Evolutionary conservation across 2,797 vertebrate genomes (phyloP).

Genomic region (Urocyon cinereoargenteus): DNA sequence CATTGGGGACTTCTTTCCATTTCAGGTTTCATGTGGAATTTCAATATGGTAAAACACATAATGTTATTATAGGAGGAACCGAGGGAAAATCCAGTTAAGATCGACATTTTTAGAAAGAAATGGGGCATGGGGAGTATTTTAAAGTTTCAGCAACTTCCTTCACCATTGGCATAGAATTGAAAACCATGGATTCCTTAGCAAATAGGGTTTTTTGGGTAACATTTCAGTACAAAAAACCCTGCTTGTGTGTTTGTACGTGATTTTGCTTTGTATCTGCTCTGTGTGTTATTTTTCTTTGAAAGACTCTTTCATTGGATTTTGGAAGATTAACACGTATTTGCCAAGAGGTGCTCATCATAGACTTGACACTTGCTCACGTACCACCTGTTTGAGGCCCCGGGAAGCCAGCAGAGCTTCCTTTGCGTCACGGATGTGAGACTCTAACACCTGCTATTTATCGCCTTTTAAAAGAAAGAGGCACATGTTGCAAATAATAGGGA

Average conservation of each 20-base stretch:
- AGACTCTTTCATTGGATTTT: neutral
- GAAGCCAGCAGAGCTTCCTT: neutral
- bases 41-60: too few species aligned
- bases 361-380: fast-evolving
- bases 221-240: neutral
- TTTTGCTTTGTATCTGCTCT: too few species aligned
- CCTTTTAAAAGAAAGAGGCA: neutral
- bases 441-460: neutral
- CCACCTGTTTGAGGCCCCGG: fast-evolving
- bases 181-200: neutral
- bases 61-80: fast-evolving
- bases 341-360: fast-evolving
- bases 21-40: neutral
- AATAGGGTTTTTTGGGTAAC: neutral
- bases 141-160: neutral
- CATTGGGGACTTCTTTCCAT: neutral
- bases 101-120: neutral
- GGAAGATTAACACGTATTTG: fast-evolving
- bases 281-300: neutral
- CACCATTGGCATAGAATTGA: neutral
- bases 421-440: neutral
- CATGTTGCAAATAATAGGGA: neutral
- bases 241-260: fast-evolving
- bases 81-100: neutral
- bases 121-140: neutral